Conservation (phyloP, 2,113 vertebrate genomes). For the Tichodroma muraria region DNA sequence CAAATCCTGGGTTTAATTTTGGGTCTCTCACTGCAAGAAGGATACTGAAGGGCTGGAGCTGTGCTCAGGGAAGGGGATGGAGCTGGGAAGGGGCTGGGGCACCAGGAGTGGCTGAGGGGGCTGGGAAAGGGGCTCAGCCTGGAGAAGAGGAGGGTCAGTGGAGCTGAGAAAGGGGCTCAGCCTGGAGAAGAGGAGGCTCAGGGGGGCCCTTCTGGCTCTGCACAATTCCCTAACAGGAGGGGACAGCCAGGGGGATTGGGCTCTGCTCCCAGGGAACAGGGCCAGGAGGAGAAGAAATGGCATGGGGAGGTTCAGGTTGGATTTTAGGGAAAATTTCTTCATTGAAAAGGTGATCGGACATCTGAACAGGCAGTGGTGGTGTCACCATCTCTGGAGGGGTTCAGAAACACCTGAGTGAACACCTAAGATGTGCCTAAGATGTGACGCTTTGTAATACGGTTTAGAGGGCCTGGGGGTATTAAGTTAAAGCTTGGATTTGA, state of each 20-base stretch:
- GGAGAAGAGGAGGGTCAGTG: no score
- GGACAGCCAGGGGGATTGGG: fast-evolving
- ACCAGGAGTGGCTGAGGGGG: fast-evolving
- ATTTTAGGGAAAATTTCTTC: neutral
- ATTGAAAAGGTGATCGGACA: neutral
- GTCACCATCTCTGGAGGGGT: neutral
- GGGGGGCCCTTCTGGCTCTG: neutral
- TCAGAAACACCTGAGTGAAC: fast-evolving
- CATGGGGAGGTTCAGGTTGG: neutral
- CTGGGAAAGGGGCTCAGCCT: neutral
- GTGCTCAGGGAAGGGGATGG: fast-evolving
- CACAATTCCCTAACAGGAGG: neutral
- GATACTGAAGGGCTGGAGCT: neutral
- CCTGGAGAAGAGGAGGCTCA: neutral
- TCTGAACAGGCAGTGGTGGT: neutral
- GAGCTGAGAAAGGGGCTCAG: neutral
- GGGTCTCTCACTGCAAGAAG: neutral
- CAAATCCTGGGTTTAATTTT: neutral
- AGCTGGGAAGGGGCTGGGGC: neutral
- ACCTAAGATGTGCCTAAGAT: neutral
- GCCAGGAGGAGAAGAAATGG: fast-evolving
- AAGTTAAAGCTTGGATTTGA: neutral
- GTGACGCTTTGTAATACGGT: neutral
- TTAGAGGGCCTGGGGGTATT: neutral
- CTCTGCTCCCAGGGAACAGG: neutral